A percentile compares a stretch with the other conserved stretches of the same genome.
These are phyloP conservation scores for Pithys albifrons DNA, from an alignment of 2,113 vertebrate genomes.

Conservation along the genomic window DNA sequence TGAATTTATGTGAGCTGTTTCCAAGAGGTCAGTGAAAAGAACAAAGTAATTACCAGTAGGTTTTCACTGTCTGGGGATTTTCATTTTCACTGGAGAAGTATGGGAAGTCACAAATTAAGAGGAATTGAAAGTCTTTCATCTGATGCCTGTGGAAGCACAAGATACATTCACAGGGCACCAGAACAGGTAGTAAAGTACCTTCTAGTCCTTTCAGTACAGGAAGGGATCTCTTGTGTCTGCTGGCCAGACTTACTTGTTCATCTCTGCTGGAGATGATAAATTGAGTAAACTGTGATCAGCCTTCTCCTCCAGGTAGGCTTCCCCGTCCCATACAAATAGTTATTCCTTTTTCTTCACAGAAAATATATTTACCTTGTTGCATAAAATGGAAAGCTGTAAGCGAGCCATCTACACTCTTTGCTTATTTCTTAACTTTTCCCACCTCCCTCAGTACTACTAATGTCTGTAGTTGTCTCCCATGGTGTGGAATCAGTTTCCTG, in stretches of 20 bases:
- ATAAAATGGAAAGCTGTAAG: neutral
- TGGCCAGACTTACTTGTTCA: neutral
- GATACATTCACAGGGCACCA: neutral
- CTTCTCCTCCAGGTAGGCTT: neutral
- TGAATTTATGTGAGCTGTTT: neutral
- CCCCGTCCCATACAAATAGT: neutral
- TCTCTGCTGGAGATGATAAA: neutral
- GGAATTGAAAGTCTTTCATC: neutral
- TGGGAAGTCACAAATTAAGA: neutral
- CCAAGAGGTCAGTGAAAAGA: neutral
- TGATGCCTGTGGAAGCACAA: neutral
- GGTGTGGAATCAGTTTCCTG: neutral
- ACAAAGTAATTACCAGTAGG: neutral
- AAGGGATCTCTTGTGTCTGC: neutral
- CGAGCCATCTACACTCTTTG: neutral
- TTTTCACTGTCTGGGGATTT: neutral
- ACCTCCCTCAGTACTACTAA: neutral
- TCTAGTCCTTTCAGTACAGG: neutral
- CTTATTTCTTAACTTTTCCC: neutral
- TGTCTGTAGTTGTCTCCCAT: neutral
- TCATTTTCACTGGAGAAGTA: neutral
- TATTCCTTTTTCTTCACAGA: neutral
- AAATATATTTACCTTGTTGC: neutral
- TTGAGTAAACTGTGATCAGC: neutral
- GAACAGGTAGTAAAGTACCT: rapidly evolving